phyloP scores from a whole-genome alignment of 2,113 vertebrate genomes.

The Dinomys branickii region DNA sequence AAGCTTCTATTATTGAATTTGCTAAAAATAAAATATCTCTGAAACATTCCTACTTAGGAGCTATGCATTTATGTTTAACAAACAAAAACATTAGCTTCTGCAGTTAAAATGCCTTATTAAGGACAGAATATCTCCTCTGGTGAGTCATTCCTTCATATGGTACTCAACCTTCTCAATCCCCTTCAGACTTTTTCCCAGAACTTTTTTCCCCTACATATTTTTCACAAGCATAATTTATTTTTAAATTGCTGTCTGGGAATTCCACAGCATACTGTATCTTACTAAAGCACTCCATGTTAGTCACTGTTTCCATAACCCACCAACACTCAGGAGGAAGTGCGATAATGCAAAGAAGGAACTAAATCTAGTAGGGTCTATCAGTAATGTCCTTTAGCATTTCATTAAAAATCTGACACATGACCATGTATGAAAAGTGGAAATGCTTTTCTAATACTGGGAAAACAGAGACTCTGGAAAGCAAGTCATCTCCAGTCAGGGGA shows the following conservation, averaged over 20 bases:
- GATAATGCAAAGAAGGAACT: conserved; percentile 65
- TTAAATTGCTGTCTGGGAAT: conserved; percentile 80
- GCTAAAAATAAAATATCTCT: conserved; percentile 35
- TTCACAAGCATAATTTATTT: conserved; percentile 80
- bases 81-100: conserved; percentile 8
- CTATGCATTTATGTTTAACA: not conserved
- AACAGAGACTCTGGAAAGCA: conserved; percentile 2
- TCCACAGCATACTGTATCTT: conserved; percentile 67
- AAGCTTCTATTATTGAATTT: not conserved
- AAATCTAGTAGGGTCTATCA: conserved; percentile 48
- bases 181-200: conserved; percentile 53
- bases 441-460: not conserved
- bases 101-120: not conserved
- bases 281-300: conserved; percentile 70
- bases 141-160: not conserved
- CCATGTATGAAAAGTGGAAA: not conserved
- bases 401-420: not conserved
- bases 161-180: not conserved
- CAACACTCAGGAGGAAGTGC: conserved; percentile 66
- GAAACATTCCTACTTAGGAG: conserved; percentile 25
- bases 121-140: not conserved
- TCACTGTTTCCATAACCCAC: conserved; percentile 80
- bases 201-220: conserved; percentile 79
- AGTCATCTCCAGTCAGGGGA: not conserved
- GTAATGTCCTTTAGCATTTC: not conserved